A percentile compares a stretch with the other conserved stretches of the same genome.
phyloP scores from a whole-genome alignment of 2,113 vertebrate genomes.

The Mola mola region DNA sequence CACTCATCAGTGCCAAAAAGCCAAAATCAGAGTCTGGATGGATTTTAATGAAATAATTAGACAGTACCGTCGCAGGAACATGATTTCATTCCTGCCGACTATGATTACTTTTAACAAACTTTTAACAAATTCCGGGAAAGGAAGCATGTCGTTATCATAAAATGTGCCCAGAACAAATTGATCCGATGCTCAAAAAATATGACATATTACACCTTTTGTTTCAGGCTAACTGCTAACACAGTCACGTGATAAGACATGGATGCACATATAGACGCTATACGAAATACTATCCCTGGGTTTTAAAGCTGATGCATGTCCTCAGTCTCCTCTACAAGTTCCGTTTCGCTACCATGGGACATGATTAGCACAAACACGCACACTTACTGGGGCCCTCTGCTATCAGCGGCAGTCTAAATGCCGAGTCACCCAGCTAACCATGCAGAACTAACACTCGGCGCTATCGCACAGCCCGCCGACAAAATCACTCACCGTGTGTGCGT shows the following conservation, averaged over 20 bases:
- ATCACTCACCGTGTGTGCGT: slow-evolving; percentile 11
- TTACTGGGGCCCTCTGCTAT: slow-evolving; percentile 32
- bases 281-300: slow-evolving; percentile 11
- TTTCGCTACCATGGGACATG: slow-evolving; percentile 35
- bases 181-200: not conserved
- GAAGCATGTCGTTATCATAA: not conserved
- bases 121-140: not conserved
- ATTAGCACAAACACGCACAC: slow-evolving; percentile 35
- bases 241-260: not conserved
- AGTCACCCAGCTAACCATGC: slow-evolving; percentile 64
- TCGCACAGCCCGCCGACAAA: slow-evolving; percentile 37
- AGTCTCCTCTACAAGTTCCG: slow-evolving; percentile 38
- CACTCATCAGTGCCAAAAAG: not conserved
- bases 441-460: slow-evolving; percentile 54
- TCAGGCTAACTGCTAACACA: not conserved
- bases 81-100: not conserved
- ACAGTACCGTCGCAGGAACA: not conserved
- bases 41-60: not conserved
- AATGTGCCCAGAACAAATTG: too few species aligned
- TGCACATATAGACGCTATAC: not conserved
- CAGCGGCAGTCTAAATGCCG: slow-evolving; percentile 61
- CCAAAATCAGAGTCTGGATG: not conserved
- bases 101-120: not conserved
- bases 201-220: not conserved
- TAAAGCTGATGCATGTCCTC: slow-evolving; percentile 36